These are phyloP conservation scores for Litocranius walleri DNA, from an alignment of 2,113 vertebrate genomes.

Conservation along the genomic window DNA sequence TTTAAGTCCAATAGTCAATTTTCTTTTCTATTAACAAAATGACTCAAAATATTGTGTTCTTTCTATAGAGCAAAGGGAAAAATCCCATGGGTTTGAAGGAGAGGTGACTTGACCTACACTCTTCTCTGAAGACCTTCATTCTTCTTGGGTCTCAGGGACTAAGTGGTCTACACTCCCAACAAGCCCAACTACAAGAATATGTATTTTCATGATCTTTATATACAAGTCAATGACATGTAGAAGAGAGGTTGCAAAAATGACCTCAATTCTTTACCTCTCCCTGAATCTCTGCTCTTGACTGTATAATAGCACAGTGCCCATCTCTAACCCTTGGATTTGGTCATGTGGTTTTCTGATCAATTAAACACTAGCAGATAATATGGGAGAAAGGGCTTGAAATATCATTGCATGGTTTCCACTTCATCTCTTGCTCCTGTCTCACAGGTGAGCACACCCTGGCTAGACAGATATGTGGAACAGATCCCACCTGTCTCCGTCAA, in stretches of 20 bases:
- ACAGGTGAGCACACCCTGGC: background rate
- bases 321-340: background rate
- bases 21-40: background rate
- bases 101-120: background rate
- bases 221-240: background rate
- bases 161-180: background rate
- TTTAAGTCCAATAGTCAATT: background rate
- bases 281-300: background rate
- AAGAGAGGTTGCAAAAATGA: background rate
- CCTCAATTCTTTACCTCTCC: background rate
- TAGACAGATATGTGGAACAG: background rate
- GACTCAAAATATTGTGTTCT: background rate
- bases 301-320: background rate
- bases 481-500: background rate
- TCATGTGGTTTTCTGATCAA: background rate
- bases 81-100: background rate
- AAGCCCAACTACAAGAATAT: constrained; percentile 21
- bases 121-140: background rate
- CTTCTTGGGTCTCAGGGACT: background rate
- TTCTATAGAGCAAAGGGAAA: background rate
- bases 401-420: background rate
- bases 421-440: background rate
- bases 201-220: background rate
- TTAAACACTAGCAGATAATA: background rate
- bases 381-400: background rate